Percentiles rank a stretch among this genome's conserved stretches.
Evolutionary conservation across 2,888 invertebrate species (phyloP).

Genomic region (Neoascia interrupta): DNA sequence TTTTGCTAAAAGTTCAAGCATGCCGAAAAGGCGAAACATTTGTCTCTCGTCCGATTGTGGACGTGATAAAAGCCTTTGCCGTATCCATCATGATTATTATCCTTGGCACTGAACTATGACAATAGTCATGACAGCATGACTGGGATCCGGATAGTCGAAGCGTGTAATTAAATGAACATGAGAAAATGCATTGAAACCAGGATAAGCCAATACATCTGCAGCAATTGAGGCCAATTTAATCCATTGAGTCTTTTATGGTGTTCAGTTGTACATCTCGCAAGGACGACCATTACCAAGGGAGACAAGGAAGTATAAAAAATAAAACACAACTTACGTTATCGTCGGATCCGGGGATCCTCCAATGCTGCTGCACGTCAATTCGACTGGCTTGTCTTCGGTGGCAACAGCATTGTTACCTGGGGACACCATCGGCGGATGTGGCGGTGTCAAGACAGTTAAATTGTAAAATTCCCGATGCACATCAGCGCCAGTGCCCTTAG

Average conservation of each 20-base stretch:
- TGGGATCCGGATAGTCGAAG: constrained; percentile 31
- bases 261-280: background rate
- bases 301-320: background rate
- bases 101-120: background rate
- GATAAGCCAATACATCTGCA: too few relatives aligned
- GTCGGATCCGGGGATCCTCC: constrained; percentile 95
- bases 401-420: constrained; percentile 89
- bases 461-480: constrained; percentile 91
- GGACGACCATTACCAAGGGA: background rate
- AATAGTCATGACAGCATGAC: background rate
- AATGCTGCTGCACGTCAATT: constrained; percentile 89
- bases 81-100: too few relatives aligned
- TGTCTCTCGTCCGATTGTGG: constrained; percentile 42
- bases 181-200: constrained; percentile 17
- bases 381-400: constrained; percentile 89
- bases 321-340: constrained; percentile 82
- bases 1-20: too few relatives aligned
- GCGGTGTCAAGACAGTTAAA: constrained; percentile 91
- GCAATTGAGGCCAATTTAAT: constrained; percentile 40
- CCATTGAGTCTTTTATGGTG: too few relatives aligned
- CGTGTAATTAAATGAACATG: constrained; percentile 56
- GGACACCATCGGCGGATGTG: constrained; percentile 88
- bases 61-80: constrained; percentile 58
- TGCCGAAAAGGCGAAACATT: constrained; percentile 38
- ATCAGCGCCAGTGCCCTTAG: constrained; percentile 89